Evolutionary conservation across 2,797 vertebrate genomes (phyloP).

Genomic region (Sciaenops ocellatus): DNA sequence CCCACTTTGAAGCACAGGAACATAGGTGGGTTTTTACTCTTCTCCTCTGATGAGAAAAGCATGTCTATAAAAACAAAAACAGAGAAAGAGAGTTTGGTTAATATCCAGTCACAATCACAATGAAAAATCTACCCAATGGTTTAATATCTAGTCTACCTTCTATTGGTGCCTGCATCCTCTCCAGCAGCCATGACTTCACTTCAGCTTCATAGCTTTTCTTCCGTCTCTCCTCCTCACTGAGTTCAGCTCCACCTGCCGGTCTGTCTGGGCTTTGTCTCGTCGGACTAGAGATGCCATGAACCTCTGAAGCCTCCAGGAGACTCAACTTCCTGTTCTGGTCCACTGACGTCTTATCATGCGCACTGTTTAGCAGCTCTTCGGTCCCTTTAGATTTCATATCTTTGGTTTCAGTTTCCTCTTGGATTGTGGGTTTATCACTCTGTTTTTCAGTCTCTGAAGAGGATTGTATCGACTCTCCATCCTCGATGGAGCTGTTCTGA

Average conservation of each 20-base stretch:
- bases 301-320: slow-evolving; percentile 68
- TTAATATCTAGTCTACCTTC: slow-evolving; percentile 85
- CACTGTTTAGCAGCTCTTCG: slow-evolving; percentile 51
- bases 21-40: slow-evolving; percentile 98
- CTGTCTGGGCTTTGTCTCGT: slow-evolving; percentile 67
- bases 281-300: slow-evolving; percentile 64
- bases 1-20: slow-evolving; percentile 99
- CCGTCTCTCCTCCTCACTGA: slow-evolving; percentile 76
- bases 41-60: slow-evolving; percentile 95
- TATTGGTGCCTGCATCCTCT: slow-evolving; percentile 97
- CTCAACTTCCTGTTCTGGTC: slow-evolving; percentile 66
- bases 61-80: slow-evolving; percentile 87
- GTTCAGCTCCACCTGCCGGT: slow-evolving; percentile 56
- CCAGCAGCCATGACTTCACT: slow-evolving; percentile 93
- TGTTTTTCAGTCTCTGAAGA: slow-evolving; percentile 61
- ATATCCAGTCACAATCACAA: neutral
- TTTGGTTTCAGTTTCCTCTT: slow-evolving; percentile 57
- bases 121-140: neutral
- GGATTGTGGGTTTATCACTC: slow-evolving; percentile 31
- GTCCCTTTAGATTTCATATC: slow-evolving; percentile 49
- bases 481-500: slow-evolving; percentile 76
- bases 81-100: neutral
- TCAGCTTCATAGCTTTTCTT: slow-evolving; percentile 90
- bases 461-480: slow-evolving; percentile 62
- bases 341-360: slow-evolving; percentile 20